A percentile compares a stretch with the other conserved stretches of the same genome.
phyloP scores from a whole-genome alignment of 1,140 invertebrate genomes.

The Leucophenga varia region DNA sequence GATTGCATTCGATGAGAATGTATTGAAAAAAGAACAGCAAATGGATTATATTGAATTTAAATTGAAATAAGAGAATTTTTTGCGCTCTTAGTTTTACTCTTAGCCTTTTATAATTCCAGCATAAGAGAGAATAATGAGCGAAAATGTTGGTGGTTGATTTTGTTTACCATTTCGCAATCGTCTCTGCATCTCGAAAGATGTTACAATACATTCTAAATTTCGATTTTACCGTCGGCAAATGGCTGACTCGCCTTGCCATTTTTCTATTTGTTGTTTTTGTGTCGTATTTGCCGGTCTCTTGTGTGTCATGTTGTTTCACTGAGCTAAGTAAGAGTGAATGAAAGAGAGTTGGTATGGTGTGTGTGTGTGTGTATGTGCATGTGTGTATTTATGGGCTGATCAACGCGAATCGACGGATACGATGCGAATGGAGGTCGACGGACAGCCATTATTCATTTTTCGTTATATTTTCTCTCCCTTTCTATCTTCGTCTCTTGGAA shows the following conservation, averaged over 20 bases:
- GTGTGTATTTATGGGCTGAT: slow-evolving; percentile 29
- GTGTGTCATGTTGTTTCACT: slow-evolving; percentile 11
- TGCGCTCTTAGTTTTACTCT: too few species aligned
- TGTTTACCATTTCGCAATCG: too few species aligned
- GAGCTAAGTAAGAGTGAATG: slow-evolving; percentile 9
- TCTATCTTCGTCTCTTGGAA: too few species aligned
- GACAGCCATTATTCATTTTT: slow-evolving; percentile 50
- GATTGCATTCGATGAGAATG: slow-evolving; percentile 1
- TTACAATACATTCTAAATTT: too few species aligned
- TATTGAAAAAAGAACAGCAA: too few species aligned
- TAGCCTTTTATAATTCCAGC: too few species aligned
- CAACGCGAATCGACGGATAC: slow-evolving; percentile 41
- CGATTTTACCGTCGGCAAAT: slow-evolving; percentile 42
- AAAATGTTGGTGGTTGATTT: too few species aligned
- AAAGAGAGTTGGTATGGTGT: slow-evolving; percentile 5
- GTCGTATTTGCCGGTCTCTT: slow-evolving; percentile 24
- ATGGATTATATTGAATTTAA: too few species aligned
- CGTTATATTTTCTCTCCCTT: slow-evolving; percentile 8
- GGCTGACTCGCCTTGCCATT: slow-evolving; percentile 32
- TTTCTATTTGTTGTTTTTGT: too few species aligned
- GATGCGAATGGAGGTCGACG: slow-evolving; percentile 22
- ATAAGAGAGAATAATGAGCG: too few species aligned
- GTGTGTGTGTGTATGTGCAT: slow-evolving; percentile 18
- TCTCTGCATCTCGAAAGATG: too few species aligned
- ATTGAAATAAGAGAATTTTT: too few species aligned